These are phyloP conservation scores for Lottia gigantea DNA, from an alignment of 2,888 invertebrate species.

Conservation along the genomic window DNA sequence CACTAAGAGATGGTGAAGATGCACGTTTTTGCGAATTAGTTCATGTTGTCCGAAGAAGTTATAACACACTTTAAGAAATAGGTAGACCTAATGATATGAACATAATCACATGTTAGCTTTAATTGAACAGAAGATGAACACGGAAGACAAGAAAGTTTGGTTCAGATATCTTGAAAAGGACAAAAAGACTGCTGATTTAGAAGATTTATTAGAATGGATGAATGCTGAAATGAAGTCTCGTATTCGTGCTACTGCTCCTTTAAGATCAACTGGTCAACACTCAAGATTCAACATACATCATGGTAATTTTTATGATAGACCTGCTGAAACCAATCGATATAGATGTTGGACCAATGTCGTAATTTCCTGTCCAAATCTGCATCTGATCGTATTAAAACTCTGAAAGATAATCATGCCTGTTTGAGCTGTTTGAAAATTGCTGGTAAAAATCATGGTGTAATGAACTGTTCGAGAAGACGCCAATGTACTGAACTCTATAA, in stretches of 20 bases:
- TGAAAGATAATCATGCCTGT: too few relatives aligned
- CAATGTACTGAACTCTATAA: too few relatives aligned
- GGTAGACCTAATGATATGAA: background rate
- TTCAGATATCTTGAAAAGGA: background rate
- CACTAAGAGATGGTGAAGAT: background rate
- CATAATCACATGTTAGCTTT: slow-evolving; percentile 3
- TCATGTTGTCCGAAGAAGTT: slow-evolving; percentile 2
- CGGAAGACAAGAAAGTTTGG: background rate
- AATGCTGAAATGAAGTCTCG: background rate
- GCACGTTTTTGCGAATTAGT: background rate
- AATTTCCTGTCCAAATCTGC: too few relatives aligned
- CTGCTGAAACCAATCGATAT: too few relatives aligned
- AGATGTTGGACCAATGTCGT: too few relatives aligned
- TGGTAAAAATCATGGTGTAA: too few relatives aligned
- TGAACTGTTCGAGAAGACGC: too few relatives aligned
- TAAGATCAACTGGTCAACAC: background rate
- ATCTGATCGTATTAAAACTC: too few relatives aligned
- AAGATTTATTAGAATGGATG: background rate
- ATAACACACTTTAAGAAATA: background rate
- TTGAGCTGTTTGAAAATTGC: too few relatives aligned
- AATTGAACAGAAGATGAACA: slow-evolving; percentile 2
- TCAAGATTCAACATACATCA: background rate
- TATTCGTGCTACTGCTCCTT: background rate
- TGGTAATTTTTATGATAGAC: too few relatives aligned
- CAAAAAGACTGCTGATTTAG: background rate